These are phyloP conservation scores for Yponomeuta sedellus DNA, from an alignment of 2,888 invertebrate genomes.

Conservation along the genomic window DNA sequence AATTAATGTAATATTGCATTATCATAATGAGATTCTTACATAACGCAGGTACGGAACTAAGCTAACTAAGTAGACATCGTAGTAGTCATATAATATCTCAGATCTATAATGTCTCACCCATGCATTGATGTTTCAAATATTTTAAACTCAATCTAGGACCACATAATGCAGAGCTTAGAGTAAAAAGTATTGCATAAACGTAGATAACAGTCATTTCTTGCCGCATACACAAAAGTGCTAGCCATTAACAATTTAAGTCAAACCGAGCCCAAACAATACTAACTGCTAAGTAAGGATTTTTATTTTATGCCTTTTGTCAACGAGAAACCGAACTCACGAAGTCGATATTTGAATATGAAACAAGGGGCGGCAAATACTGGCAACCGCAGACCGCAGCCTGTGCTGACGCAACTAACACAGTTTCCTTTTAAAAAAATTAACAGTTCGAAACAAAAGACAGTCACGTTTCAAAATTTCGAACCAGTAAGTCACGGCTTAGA, in stretches of 20 bases:
- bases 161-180: no score
- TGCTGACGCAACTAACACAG: neutral
- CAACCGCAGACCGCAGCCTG: neutral
- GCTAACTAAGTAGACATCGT: neutral
- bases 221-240: no score
- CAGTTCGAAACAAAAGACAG: neutral
- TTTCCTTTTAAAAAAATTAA: neutral
- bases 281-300: neutral
- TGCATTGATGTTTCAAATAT: no score
- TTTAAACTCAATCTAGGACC: no score
- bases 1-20: conserved; percentile 13
- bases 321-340: neutral
- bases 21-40: conserved; percentile 6
- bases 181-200: no score
- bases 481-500: neutral
- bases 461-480: neutral
- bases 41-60: neutral
- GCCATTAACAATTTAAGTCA: no score
- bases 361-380: neutral
- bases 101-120: neutral
- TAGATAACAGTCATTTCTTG: no score
- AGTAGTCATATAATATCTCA: neutral
- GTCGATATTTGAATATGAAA: conserved; percentile 9
- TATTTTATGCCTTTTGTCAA: neutral
- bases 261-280: no score